Evolutionary conservation across 2,797 vertebrate genomes (phyloP).

Genomic region (Miichthys miiuy): DNA sequence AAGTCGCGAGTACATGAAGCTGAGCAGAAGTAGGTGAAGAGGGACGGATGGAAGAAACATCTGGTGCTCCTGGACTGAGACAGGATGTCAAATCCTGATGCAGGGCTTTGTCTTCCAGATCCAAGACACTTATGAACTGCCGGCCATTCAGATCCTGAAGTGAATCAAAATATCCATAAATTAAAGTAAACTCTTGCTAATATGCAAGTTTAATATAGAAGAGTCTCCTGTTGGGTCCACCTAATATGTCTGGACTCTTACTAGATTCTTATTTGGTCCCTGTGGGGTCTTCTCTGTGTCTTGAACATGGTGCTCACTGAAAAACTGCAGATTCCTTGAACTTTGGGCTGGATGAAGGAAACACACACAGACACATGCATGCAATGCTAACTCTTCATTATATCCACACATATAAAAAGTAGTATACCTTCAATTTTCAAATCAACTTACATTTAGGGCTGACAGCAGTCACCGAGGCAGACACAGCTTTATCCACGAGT

Average conservation of each 20-base stretch:
- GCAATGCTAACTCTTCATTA: not conserved
- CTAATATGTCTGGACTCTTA: conserved; percentile 36
- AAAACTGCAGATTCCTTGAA: conserved; percentile 63
- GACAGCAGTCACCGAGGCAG: conserved; percentile 36
- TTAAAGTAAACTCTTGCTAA: not conserved
- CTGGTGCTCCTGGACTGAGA: conserved; percentile 43
- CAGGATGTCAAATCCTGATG: conserved; percentile 71
- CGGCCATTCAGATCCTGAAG: conserved; percentile 69
- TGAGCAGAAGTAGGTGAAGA: conserved; percentile 79
- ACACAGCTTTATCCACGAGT: conserved; percentile 71
- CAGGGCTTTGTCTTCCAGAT: conserved; percentile 84
- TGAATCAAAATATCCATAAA: not conserved
- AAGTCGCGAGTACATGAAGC: conserved; percentile 81
- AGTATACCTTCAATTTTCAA: not conserved
- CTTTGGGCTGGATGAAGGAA: conserved; percentile 74
- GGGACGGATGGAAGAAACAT: conserved; percentile 25
- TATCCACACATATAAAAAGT: conserved; percentile 1
- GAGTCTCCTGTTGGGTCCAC: not conserved
- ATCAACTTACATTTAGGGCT: conserved; percentile 73
- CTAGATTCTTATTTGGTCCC: conserved; percentile 51
- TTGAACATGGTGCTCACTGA: conserved; percentile 53
- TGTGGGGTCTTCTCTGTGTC: conserved; percentile 34
- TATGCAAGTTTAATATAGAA: not conserved
- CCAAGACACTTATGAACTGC: conserved; percentile 87
- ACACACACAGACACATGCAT: conserved; percentile 8